Percentiles rank a stretch among this genome's conserved stretches.
Evolutionary conservation across 2,888 invertebrate species (phyloP).

Genomic region (Himalopsyche anomala): DNA sequence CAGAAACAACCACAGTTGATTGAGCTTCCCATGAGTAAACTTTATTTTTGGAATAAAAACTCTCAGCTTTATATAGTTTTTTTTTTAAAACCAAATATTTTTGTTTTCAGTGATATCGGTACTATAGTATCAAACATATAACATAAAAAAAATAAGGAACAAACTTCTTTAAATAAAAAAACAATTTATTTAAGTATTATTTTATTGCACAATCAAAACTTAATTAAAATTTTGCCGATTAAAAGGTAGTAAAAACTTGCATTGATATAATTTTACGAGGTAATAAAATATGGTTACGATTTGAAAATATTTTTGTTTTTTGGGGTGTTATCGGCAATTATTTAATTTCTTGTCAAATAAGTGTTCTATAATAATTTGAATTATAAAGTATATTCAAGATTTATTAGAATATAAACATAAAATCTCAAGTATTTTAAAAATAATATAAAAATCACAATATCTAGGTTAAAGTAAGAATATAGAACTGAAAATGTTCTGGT

Average conservation of each 20-base stretch:
- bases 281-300: not conserved
- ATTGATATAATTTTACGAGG: slow-evolving; percentile 39
- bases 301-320: slow-evolving; percentile 13
- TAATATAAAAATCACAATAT: no score
- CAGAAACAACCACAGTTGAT: no score
- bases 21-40: no score
- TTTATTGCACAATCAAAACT: not conserved
- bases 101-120: no score
- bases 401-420: slow-evolving; percentile 4
- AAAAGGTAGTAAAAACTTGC: slow-evolving; percentile 22
- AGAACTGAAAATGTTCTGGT: no score
- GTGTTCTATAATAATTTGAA: not conserved
- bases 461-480: no score
- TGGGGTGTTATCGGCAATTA: not conserved
- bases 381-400: not conserved
- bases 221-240: not conserved
- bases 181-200: no score
- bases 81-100: no score
- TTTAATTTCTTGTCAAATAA: not conserved
- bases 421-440: not conserved
- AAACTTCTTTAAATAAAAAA: no score
- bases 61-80: no score
- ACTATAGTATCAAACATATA: not conserved
- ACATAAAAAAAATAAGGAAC: not conserved
- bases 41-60: no score